Evolutionary conservation across 2,113 vertebrate genomes (phyloP).

Genomic region (Enhydra lutris): DNA sequence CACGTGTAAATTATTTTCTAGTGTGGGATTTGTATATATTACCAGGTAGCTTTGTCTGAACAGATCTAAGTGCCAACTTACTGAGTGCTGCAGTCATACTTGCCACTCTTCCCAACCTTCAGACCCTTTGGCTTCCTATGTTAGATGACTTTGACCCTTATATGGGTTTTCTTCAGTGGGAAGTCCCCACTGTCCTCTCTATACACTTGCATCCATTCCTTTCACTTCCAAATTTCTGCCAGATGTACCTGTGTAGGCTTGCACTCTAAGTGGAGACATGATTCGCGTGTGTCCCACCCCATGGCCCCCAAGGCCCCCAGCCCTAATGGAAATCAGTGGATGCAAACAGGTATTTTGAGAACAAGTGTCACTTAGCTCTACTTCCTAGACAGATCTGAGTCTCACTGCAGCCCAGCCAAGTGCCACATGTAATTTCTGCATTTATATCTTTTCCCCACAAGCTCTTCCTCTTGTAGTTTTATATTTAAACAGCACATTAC

Average conservation of each 20-base stretch:
- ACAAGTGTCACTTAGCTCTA: not conserved
- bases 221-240: not conserved
- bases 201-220: not conserved
- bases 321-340: not conserved
- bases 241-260: not conserved
- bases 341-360: not conserved
- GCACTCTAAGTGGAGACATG: not conserved
- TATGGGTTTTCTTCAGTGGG: not conserved
- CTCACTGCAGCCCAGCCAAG: not conserved
- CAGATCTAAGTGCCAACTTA: not conserved
- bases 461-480: not conserved
- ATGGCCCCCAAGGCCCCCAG: not conserved
- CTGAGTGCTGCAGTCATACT: not conserved
- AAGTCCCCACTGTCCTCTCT: not conserved
- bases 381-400: not conserved
- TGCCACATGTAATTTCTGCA: not conserved
- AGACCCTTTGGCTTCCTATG: not conserved
- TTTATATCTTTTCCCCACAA: not conserved
- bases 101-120: not conserved
- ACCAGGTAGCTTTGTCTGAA: not conserved
- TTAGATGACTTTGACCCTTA: not conserved
- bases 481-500: not conserved
- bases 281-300: not conserved
- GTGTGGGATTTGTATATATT: not conserved
- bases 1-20: not conserved